Evolutionary conservation across 2,113 vertebrate genomes (phyloP).

Genomic region (Callorhinus ursinus): DNA sequence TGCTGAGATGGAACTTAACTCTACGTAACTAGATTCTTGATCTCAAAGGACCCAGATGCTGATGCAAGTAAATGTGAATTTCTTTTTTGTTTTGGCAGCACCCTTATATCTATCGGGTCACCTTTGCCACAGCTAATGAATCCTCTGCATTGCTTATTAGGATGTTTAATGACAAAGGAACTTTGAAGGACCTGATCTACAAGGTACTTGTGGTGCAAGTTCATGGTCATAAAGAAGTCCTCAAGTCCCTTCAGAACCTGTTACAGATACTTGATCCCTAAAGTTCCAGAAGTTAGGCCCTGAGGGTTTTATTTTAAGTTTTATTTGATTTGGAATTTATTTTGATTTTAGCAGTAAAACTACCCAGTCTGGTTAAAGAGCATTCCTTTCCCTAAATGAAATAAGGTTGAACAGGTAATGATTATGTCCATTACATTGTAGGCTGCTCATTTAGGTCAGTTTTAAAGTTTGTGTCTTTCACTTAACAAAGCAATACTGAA

Average conservation of each 20-base stretch:
- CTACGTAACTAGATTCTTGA: not conserved
- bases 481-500: not conserved
- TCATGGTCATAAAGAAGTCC: not conserved
- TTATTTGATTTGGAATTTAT: constrained; percentile 20
- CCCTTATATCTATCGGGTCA: constrained; percentile 92
- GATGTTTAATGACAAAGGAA: constrained; percentile 95
- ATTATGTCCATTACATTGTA: not conserved
- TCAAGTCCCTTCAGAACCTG: not conserved
- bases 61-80: not conserved
- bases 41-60: not conserved
- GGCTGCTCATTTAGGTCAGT: not conserved
- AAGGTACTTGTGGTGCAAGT: constrained; percentile 89
- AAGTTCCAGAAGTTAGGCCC: not conserved
- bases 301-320: not conserved
- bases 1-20: not conserved
- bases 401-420: not conserved
- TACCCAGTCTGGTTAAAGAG: constrained; percentile 20
- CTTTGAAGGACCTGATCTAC: constrained; percentile 96
- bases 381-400: not conserved
- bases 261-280: not conserved
- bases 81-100: constrained; percentile 87
- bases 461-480: constrained; percentile 20
- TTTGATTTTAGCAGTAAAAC: constrained; percentile 41
- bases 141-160: constrained; percentile 95
- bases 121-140: constrained; percentile 94